Evolutionary conservation across 2,888 invertebrate genomes (phyloP).

Genomic region (Papilio elwesi): DNA sequence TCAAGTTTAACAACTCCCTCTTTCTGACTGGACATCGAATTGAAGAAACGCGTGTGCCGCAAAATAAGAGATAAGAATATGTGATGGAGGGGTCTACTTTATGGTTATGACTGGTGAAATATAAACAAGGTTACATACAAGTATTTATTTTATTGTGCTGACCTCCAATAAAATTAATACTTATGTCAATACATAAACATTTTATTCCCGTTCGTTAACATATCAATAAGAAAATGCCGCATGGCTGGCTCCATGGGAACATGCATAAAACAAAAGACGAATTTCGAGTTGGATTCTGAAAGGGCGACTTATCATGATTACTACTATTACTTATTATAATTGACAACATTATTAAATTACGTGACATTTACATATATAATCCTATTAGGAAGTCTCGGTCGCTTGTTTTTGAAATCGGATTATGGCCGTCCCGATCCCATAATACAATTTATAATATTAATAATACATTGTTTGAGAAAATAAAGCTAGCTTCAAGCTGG

Average conservation of each 20-base stretch:
- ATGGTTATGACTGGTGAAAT: slow-evolving; percentile 8
- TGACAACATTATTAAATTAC: background rate
- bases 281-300: too few species aligned
- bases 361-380: slow-evolving; percentile 13
- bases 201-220: background rate
- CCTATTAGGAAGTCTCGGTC: background rate
- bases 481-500: background rate
- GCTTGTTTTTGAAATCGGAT: slow-evolving; percentile 6
- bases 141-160: background rate
- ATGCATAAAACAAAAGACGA: too few species aligned
- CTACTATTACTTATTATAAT: too few species aligned
- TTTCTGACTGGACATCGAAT: too few species aligned
- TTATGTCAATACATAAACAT: too few species aligned
- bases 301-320: too few species aligned
- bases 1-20: too few species aligned
- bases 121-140: background rate
- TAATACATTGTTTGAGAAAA: background rate
- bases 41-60: too few species aligned
- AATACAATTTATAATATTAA: slow-evolving; percentile 4
- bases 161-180: too few species aligned
- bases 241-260: too few species aligned
- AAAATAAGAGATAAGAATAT: too few species aligned
- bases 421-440: background rate
- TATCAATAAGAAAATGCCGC: background rate
- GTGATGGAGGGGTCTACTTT: background rate